phyloP scores from a whole-genome alignment of 2,113 vertebrate species.

The Sakesphorus luctuosus region DNA sequence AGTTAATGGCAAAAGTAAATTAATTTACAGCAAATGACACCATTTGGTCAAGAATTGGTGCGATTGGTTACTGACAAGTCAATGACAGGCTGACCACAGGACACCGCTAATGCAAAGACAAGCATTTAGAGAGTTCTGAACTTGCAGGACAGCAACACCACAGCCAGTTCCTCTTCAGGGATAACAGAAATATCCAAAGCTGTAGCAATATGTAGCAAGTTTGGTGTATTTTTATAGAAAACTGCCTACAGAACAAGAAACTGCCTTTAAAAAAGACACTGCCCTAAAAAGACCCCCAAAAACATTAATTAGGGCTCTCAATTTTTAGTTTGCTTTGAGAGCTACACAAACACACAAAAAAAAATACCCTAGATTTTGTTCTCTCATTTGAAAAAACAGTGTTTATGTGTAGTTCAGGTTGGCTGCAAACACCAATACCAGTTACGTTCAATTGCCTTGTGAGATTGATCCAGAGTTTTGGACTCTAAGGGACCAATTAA shows the following conservation, averaged over 20 bases:
- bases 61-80: neutral
- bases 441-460: neutral
- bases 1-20: conserved; percentile 64
- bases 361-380: neutral
- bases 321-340: neutral
- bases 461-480: neutral
- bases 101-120: neutral
- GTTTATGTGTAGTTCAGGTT: neutral
- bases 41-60: conserved; percentile 18
- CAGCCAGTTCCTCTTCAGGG: neutral
- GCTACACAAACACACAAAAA: neutral
- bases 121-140: neutral
- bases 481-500: neutral
- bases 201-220: neutral
- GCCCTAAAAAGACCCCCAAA: too few species aligned
- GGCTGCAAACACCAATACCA: neutral
- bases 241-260: neutral
- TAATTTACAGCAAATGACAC: conserved; percentile 53
- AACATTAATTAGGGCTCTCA: neutral
- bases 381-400: neutral
- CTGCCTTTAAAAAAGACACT: neutral
- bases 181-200: neutral
- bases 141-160: neutral
- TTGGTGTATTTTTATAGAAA: neutral
- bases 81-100: neutral